phyloP scores from a whole-genome alignment of 2,113 vertebrate species.

The Mirza zaza region DNA sequence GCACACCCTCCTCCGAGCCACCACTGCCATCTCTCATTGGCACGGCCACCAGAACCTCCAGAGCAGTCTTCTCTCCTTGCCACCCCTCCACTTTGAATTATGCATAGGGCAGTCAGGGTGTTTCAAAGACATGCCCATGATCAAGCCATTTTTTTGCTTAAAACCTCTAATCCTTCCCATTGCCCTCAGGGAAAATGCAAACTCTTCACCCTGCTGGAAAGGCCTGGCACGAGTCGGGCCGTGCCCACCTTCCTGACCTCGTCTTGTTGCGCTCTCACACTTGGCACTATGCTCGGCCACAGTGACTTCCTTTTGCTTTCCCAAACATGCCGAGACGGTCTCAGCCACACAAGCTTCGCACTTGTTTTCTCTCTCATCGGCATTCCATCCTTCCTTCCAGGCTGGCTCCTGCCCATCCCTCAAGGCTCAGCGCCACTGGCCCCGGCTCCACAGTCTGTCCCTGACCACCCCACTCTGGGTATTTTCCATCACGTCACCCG shows the following conservation, averaged over 20 bases:
- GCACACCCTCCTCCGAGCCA: background rate
- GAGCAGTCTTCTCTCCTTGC: background rate
- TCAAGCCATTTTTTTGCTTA: background rate
- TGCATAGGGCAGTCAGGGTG: accelerated
- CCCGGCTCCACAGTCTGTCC: background rate
- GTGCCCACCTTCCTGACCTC: background rate
- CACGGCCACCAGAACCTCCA: background rate
- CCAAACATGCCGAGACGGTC: background rate
- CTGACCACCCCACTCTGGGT: background rate
- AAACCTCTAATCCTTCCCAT: background rate
- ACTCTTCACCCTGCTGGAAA: background rate
- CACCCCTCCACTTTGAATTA: background rate
- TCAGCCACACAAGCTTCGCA: background rate
- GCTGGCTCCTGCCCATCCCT: background rate
- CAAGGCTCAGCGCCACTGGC: background rate
- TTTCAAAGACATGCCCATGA: background rate
- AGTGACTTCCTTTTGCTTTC: background rate
- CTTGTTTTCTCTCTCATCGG: conserved; percentile 43
- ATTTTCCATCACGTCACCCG: background rate
- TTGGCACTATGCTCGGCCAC: background rate
- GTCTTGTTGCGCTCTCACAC: background rate
- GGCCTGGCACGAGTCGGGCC: background rate
- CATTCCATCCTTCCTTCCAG: background rate
- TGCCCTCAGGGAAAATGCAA: background rate
- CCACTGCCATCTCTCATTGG: background rate